Conservation (phyloP, 1,140 invertebrate genomes). For the Drosophila equinoxialis region DNA sequence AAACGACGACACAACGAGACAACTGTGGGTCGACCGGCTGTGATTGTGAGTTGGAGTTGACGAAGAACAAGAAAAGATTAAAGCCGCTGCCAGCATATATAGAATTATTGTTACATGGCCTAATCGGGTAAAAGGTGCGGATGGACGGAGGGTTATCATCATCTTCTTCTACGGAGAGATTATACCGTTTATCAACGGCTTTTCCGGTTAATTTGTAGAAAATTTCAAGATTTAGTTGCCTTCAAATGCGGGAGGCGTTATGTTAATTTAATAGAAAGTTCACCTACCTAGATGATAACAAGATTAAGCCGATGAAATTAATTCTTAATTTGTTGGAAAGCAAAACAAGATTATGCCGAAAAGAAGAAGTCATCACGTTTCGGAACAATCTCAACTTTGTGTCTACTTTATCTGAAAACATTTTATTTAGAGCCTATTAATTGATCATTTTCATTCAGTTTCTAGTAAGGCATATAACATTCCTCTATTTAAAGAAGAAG, state of each 20-base stretch:
- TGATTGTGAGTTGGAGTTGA: conserved; percentile 24
- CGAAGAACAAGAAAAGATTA: conserved; percentile 10
- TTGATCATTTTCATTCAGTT: too few species aligned
- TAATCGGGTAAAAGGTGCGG: neutral
- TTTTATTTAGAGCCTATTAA: too few species aligned
- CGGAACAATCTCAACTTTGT: too few species aligned
- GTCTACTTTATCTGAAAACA: too few species aligned
- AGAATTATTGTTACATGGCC: neutral
- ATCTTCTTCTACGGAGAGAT: neutral
- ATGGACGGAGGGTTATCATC: neutral
- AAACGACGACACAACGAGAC: conserved; percentile 1
- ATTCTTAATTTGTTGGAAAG: conserved; percentile 14
- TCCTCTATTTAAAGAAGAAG: too few species aligned
- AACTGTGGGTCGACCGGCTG: conserved; percentile 9
- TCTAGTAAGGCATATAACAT: too few species aligned
- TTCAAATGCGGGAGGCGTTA: conserved; percentile 28
- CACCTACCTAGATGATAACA: conserved; percentile 4
- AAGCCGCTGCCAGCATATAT: conserved; percentile 6
- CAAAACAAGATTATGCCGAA: neutral
- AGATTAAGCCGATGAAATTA: conserved; percentile 4
- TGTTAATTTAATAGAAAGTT: conserved; percentile 31
- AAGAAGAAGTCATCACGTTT: too few species aligned
- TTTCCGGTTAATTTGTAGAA: conserved; percentile 14
- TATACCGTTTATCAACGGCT: conserved; percentile 21
- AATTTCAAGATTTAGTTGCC: conserved; percentile 7